phyloP scores from a whole-genome alignment of 2,113 vertebrate genomes.

The Brachyistius frenatus region DNA sequence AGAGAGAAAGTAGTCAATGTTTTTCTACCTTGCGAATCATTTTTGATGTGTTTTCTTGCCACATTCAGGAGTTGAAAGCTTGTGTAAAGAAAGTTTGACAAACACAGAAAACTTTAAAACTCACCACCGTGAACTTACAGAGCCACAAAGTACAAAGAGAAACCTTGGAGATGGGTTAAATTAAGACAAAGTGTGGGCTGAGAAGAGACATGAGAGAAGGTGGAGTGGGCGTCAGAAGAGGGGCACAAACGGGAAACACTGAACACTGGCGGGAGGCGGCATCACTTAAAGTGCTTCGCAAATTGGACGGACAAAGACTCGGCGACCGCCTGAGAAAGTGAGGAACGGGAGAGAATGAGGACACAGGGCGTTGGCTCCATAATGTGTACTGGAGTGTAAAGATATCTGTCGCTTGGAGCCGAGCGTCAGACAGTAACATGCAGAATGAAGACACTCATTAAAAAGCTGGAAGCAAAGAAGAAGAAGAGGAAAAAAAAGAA shows the following conservation, averaged over 20 bases:
- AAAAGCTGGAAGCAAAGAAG: slow-evolving; percentile 70
- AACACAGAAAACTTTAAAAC: not conserved
- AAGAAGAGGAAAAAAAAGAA: slow-evolving; percentile 70
- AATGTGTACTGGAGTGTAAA: slow-evolving; percentile 75
- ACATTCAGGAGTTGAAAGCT: slow-evolving; percentile 11
- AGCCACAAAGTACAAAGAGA: slow-evolving; percentile 21
- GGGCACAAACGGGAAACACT: slow-evolving; percentile 57
- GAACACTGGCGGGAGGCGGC: slow-evolving; percentile 47
- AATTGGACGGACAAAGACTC: slow-evolving; percentile 71
- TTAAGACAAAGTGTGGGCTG: slow-evolving; percentile 48
- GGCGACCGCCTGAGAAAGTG: slow-evolving; percentile 58
- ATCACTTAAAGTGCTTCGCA: slow-evolving; percentile 67
- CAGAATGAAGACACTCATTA: slow-evolving; percentile 78
- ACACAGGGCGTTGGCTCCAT: slow-evolving; percentile 68
- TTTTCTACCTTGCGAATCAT: not conserved
- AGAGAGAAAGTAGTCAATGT: not conserved
- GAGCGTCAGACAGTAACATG: slow-evolving; percentile 71
- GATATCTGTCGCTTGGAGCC: slow-evolving; percentile 71
- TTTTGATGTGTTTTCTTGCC: not conserved
- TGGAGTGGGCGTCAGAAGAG: slow-evolving; percentile 62
- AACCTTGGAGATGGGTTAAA: slow-evolving; percentile 37
- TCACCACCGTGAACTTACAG: slow-evolving; percentile 7
- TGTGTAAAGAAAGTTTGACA: not conserved
- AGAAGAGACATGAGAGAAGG: slow-evolving; percentile 41
- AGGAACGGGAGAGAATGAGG: slow-evolving; percentile 58